Conservation (phyloP, 2,888 invertebrate genomes). For the Scelioninae gen. 1 region DNA sequence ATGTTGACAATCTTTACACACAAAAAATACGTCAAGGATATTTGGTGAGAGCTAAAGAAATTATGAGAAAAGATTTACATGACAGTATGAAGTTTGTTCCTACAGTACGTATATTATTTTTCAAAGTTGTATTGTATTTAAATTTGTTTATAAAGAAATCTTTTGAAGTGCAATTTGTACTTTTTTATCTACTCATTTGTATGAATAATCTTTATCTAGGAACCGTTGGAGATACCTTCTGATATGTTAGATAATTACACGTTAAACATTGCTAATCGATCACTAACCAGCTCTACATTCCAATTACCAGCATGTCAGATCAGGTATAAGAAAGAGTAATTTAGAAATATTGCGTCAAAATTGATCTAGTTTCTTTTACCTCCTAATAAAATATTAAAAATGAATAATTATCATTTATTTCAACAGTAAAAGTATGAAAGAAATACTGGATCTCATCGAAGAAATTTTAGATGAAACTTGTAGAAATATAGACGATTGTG, state of each 20-base stretch:
- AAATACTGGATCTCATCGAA: slow-evolving; percentile 88
- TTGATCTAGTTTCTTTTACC: not conserved
- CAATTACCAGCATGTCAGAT: slow-evolving; percentile 85
- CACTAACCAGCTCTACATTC: slow-evolving; percentile 81
- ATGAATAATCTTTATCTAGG: too few species aligned
- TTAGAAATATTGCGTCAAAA: not conserved
- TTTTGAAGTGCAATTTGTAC: too few species aligned
- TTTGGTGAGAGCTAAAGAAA: slow-evolving; percentile 88
- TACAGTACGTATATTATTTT: slow-evolving; percentile 83
- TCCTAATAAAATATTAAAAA: not conserved
- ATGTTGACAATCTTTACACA: slow-evolving; percentile 91
- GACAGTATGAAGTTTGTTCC: slow-evolving; percentile 85
- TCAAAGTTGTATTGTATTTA: too few species aligned
- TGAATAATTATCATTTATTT: slow-evolving; percentile 1
- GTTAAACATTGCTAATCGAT: slow-evolving; percentile 72
- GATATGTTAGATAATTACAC: slow-evolving; percentile 70
- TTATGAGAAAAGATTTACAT: slow-evolving; percentile 93
- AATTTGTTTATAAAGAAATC: too few species aligned
- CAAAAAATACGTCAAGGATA: slow-evolving; percentile 91
- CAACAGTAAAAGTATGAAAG: slow-evolving; percentile 87
- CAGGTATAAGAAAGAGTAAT: slow-evolving; percentile 81
- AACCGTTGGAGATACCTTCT: slow-evolving; percentile 68
- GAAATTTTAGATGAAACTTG: slow-evolving; percentile 89
- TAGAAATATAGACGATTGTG: slow-evolving; percentile 87
- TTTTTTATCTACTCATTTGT: too few species aligned